Evolutionary conservation across 2,888 invertebrate species (phyloP).

Genomic region (Tipula helvola): DNA sequence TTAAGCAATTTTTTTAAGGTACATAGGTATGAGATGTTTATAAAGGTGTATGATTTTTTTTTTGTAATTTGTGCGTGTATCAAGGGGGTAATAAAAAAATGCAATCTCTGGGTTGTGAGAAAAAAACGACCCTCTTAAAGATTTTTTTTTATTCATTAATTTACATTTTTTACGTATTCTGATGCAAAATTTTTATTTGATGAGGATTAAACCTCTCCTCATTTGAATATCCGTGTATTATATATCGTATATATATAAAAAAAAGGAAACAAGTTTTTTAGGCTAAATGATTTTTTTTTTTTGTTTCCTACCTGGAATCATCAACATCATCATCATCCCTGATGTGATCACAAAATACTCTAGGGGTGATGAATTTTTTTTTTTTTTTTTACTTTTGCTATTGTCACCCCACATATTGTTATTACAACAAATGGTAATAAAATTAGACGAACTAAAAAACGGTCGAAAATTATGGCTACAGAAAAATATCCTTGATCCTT

Average conservation of each 20-base stretch:
- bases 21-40: neutral
- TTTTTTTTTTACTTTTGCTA: neutral
- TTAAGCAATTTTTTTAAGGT: neutral
- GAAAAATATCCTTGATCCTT: neutral
- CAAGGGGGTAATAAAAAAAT: neutral
- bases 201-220: neutral
- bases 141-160: neutral
- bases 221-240: neutral
- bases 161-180: neutral
- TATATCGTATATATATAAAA: neutral
- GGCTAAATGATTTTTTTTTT: neutral
- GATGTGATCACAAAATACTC: neutral
- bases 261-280: neutral
- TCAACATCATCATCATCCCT: neutral
- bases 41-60: neutral
- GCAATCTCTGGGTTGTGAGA: neutral
- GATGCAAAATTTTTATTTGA: neutral
- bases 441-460: neutral
- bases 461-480: neutral
- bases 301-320: neutral
- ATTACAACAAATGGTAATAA: neutral
- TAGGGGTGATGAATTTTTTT: neutral
- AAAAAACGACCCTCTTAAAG: neutral
- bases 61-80: neutral
- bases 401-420: neutral